Conservation (phyloP, 2,113 vertebrate genomes). For the Xenopus laevis region DNA sequence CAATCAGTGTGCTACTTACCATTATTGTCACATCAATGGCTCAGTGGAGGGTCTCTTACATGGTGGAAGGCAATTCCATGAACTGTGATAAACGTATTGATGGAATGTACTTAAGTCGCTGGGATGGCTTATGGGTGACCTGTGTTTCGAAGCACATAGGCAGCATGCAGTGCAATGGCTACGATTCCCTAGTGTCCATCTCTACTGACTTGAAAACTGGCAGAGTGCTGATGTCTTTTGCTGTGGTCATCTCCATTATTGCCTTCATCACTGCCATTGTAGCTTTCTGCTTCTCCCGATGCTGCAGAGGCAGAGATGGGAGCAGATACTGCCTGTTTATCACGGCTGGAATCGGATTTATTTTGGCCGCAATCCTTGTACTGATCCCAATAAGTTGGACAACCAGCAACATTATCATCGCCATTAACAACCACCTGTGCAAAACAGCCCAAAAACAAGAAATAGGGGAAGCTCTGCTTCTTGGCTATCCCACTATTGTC, state of each 20-base stretch:
- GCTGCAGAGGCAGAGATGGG: constrained; percentile 59
- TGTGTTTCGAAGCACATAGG: constrained; percentile 73
- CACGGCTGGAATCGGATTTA: constrained; percentile 75
- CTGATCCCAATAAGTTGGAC: constrained; percentile 85
- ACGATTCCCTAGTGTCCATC: constrained; percentile 74
- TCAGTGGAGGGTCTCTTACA: constrained; percentile 79
- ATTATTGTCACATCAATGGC: constrained; percentile 74
- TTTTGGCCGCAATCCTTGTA: constrained; percentile 73
- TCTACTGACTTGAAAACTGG: constrained; percentile 73
- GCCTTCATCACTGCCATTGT: constrained; percentile 75
- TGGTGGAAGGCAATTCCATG: constrained; percentile 66
- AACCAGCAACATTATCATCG: constrained; percentile 72
- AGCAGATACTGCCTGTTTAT: constrained; percentile 69
- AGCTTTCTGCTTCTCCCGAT: constrained; percentile 73
- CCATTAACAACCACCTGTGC: constrained; percentile 79
- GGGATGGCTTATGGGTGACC: constrained; percentile 81
- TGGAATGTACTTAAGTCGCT: constrained; percentile 71
- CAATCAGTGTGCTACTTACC: constrained; percentile 52
- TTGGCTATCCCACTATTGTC: constrained; percentile 77
- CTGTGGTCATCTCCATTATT: constrained; percentile 74
- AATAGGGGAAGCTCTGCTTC: constrained; percentile 84
- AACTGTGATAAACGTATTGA: constrained; percentile 50
- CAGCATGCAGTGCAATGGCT: constrained; percentile 76
- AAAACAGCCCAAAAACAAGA: constrained; percentile 75
- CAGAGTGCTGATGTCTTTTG: constrained; percentile 74